Evolutionary conservation across 2,113 vertebrate genomes (phyloP).

Genomic region (Clarias macrocephalus): DNA sequence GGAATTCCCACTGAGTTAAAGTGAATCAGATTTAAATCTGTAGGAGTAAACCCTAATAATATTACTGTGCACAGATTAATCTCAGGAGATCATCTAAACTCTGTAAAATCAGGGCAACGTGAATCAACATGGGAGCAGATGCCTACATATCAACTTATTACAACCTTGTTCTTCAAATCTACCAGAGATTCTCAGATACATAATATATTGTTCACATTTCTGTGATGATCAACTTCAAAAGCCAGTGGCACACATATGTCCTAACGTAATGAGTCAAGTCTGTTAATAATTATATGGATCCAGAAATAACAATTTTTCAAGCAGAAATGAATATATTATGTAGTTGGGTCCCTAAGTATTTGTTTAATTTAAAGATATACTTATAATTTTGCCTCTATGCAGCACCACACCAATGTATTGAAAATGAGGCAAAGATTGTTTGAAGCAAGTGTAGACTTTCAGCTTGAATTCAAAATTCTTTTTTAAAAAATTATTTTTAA

Average conservation of each 20-base stretch:
- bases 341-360: background rate
- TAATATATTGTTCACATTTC: slow-evolving; percentile 46
- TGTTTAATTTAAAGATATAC: too few species aligned
- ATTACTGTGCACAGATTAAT: slow-evolving; percentile 36
- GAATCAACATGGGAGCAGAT: slow-evolving; percentile 16
- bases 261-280: background rate
- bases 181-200: slow-evolving; percentile 22
- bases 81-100: slow-evolving; percentile 10
- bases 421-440: too few species aligned
- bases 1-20: slow-evolving; percentile 36
- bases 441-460: too few species aligned
- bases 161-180: slow-evolving; percentile 25
- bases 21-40: slow-evolving; percentile 33
- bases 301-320: too few species aligned
- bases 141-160: slow-evolving; percentile 47
- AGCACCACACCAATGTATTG: too few species aligned
- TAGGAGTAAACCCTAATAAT: slow-evolving; percentile 34
- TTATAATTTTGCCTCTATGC: too few species aligned
- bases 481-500: too few species aligned
- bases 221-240: slow-evolving; percentile 48
- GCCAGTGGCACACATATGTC: background rate
- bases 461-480: too few species aligned
- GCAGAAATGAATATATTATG: background rate
- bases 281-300: background rate
- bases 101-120: slow-evolving; percentile 17